Evolutionary conservation across 2,797 vertebrate genomes (phyloP).

Genomic region (Cynopterus sphinx): DNA sequence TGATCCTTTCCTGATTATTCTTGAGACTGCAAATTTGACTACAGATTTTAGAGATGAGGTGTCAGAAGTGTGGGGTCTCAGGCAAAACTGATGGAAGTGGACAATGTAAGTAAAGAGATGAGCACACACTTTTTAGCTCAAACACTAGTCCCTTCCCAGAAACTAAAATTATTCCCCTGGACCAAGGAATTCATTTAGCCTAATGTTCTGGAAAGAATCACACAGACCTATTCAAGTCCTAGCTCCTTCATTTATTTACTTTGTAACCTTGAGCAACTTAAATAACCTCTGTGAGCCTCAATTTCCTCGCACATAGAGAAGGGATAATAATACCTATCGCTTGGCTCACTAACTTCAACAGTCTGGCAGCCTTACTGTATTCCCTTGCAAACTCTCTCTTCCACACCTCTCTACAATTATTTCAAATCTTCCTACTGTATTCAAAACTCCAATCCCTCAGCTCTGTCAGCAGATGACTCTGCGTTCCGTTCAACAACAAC

Average conservation of each 20-base stretch:
- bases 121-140: not conserved
- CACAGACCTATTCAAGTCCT: not conserved
- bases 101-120: not conserved
- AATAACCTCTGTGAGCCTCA: constrained; percentile 5
- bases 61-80: not conserved
- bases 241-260: not conserved
- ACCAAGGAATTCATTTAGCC: constrained; percentile 12
- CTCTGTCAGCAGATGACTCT: not conserved
- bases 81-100: not conserved
- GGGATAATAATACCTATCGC: not conserved
- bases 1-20: not conserved
- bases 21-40: not conserved
- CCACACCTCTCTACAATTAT: too few species aligned
- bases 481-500: not conserved
- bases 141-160: constrained; percentile 9
- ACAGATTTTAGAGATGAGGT: not conserved
- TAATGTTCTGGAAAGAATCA: constrained; percentile 21
- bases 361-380: not conserved
- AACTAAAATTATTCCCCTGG: not conserved
- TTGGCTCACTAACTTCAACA: not conserved
- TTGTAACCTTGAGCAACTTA: constrained; percentile 47
- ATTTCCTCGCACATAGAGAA: not conserved
- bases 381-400: not conserved
- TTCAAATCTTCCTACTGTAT: not conserved
- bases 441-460: not conserved